phyloP scores from a whole-genome alignment of 2,888 invertebrate genomes.

The Podotricha telesiphe region DNA sequence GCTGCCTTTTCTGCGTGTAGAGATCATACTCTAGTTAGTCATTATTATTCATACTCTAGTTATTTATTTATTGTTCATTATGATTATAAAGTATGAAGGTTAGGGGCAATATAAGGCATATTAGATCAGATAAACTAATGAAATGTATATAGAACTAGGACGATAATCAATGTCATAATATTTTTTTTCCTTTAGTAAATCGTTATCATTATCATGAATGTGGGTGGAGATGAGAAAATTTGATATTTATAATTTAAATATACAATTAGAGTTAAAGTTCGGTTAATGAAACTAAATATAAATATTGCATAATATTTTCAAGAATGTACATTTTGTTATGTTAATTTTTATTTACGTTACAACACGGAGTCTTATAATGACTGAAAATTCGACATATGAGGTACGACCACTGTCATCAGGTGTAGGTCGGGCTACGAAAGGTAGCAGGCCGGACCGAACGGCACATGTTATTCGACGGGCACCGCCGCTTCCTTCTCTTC shows the following conservation, averaged over 20 bases:
- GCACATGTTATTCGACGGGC: conserved; percentile 85
- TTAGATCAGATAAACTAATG: conserved; percentile 3
- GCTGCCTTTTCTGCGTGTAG: conserved; percentile 88
- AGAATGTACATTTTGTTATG: neutral
- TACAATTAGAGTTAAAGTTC: neutral
- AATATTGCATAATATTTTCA: neutral
- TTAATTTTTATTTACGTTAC: conserved; percentile 48
- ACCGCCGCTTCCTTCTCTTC: conserved; percentile 67
- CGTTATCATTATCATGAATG: conserved; percentile 1
- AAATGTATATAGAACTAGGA: conserved; percentile 30
- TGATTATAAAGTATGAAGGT: neutral
- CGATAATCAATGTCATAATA: conserved; percentile 17
- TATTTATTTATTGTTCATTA: conserved; percentile 59
- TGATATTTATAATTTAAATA: neutral
- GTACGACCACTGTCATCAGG: conserved; percentile 85
- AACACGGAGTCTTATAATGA: conserved; percentile 88
- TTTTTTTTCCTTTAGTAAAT: conserved; percentile 10
- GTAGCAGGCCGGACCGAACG: conserved; percentile 55
- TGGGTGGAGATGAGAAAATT: neutral
- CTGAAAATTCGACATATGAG: conserved; percentile 87
- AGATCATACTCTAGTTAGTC: conserved; percentile 85
- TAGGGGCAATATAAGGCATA: neutral
- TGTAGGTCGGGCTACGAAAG: conserved; percentile 65
- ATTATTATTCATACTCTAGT: conserved; percentile 74
- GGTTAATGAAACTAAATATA: neutral